A percentile compares a stretch with the other conserved stretches of the same genome.
phyloP scores from a whole-genome alignment of 37 sponge, comb jelly and placozoan genomes.

The Bolinopsis microptera region DNA sequence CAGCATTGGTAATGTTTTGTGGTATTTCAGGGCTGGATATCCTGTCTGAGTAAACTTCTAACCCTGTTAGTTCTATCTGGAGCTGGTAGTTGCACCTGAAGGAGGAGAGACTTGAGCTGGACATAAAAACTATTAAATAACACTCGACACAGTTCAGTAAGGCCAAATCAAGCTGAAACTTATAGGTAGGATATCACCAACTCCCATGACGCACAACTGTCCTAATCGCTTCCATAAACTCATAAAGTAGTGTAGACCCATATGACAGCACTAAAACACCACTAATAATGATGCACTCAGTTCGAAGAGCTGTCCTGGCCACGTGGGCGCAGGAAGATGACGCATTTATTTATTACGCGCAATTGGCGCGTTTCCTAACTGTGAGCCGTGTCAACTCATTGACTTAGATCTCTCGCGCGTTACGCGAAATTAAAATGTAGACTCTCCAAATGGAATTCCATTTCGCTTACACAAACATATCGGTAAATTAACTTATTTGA shows the following conservation, averaged over 20 bases:
- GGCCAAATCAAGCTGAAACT: too few species aligned
- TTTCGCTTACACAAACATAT: too few species aligned
- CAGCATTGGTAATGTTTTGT: slow-evolving; percentile 28
- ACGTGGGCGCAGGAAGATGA: not conserved
- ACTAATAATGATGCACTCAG: not conserved
- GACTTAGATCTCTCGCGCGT: not conserved
- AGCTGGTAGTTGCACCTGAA: slow-evolving; percentile 62
- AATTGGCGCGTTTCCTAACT: not conserved
- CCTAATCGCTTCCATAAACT: too few species aligned
- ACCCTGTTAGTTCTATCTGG: slow-evolving; percentile 6
- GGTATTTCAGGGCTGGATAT: not conserved
- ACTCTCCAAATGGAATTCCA: too few species aligned
- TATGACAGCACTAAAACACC: too few species aligned
- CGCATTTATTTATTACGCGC: not conserved
- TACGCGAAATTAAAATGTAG: not conserved
- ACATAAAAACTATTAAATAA: not conserved
- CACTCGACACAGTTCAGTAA: too few species aligned
- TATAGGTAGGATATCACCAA: too few species aligned
- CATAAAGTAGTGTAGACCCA: too few species aligned
- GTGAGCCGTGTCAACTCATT: not conserved
- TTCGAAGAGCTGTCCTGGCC: not conserved
- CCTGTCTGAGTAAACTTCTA: slow-evolving; percentile 9
- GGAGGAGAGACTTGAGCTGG: not conserved
- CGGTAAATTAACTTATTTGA: too few species aligned
- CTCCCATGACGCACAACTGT: too few species aligned